Evolutionary conservation across 2,113 vertebrate species (phyloP), one percentile per base, ranked within the genome.

Genomic region (Cervus canadensis): DNA sequence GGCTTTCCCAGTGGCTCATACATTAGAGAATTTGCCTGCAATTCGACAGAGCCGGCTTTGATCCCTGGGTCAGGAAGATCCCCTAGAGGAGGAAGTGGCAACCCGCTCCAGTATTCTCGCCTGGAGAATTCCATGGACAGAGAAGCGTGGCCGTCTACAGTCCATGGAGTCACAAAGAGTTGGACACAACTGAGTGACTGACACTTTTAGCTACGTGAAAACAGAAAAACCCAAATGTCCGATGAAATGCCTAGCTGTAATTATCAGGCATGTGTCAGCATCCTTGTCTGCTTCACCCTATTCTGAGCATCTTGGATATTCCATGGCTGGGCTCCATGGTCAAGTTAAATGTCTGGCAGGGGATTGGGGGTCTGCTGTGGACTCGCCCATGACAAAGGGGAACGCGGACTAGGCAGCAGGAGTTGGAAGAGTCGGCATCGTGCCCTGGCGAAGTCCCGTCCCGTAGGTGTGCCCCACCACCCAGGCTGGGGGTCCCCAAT

Each of bases 211-310:
- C 71, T 43, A 76, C 36, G 1, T 76, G 13, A 43, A 25, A 76
- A 1, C 17, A 2, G 43, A 54, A 3, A 6, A 30, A 5, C 2
- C 0, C 48, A 10, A 2, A 19, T 2, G 0, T 6, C 64, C 25
- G 5, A 10, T 19, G 79, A 15, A 15, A 5, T 5, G 14, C 45
- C 28, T 7, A 2, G 60, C 30, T 19, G 1, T 5, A 10, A 9
- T 2, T 1, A 0, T 8, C 33, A 0, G 23, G 2, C 4, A 2
- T n/a, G 3, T 1, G 0, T 36, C 21, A 5, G 45, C 33, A 2
- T 6, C 3, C 1, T 6, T 12, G 3, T 48, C 13, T 33, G 45
- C 52, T 28, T 15, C 2, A 0, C n/a, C 36, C 13, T 15, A 0
- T 16, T 14, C 40, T 14, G 74, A 76, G 52, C 54, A n/a, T 82